phyloP scores from a whole-genome alignment of 2,113 vertebrate genomes.

The Geococcyx californianus region DNA sequence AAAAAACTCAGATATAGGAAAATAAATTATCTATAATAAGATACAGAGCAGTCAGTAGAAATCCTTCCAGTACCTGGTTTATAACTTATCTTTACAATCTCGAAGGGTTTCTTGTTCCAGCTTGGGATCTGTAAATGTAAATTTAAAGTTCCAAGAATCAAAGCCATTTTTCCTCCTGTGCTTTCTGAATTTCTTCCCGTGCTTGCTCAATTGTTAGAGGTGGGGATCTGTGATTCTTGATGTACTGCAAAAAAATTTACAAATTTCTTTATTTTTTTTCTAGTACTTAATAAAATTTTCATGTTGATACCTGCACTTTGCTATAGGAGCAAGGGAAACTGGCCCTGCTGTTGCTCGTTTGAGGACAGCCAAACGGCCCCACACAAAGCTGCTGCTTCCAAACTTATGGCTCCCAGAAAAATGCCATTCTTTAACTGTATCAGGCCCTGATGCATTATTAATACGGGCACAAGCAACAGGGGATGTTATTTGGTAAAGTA shows the following conservation, averaged over 20 bases:
- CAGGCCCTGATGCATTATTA: neutral
- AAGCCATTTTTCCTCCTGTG: constrained; percentile 39
- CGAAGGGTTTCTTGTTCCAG: neutral
- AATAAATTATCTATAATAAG: neutral
- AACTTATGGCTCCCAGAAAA: neutral
- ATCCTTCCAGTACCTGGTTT: neutral
- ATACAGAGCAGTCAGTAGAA: neutral
- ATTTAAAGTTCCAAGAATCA: neutral
- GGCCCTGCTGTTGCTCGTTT: neutral
- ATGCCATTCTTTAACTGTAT: no score
- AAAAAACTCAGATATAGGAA: neutral
- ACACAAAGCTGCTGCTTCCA: neutral
- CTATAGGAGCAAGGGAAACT: neutral
- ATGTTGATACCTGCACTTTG: neutral
- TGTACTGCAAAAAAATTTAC: constrained; percentile 70
- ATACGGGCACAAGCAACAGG: accelerated
- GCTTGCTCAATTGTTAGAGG: constrained; percentile 74
- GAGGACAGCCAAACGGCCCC: neutral
- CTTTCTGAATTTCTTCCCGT: constrained; percentile 71
- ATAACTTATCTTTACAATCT: neutral
- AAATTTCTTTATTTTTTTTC: neutral
- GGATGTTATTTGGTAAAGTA: neutral
- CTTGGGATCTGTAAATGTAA: neutral
- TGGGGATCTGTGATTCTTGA: constrained; percentile 74
- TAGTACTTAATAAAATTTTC: neutral